Conservation (phyloP, 2,113 vertebrate genomes). For the Xyrauchen texanus region DNA sequence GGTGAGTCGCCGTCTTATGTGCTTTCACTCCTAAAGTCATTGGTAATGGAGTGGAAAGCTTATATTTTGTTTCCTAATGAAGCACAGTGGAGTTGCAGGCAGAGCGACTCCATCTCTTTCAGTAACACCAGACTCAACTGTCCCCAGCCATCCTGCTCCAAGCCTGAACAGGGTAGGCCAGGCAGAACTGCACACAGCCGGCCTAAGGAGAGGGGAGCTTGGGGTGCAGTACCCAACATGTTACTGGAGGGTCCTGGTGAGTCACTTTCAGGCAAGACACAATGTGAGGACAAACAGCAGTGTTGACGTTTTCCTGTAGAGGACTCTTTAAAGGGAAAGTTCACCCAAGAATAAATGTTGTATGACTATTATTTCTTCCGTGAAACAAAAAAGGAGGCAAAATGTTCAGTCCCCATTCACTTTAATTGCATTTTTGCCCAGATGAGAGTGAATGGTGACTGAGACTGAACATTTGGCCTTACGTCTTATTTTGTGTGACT, state of each 20-base stretch:
- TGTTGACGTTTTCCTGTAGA: constrained; percentile 2
- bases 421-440: too few relatives aligned
- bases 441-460: too few relatives aligned
- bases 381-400: too few relatives aligned
- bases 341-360: too few relatives aligned
- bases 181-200: constrained; percentile 37
- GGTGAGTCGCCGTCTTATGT: constrained; percentile 99
- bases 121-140: constrained; percentile 53
- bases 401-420: too few relatives aligned
- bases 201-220: not conserved
- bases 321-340: too few relatives aligned
- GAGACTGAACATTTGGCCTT: too few relatives aligned
- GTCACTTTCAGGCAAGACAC: constrained; percentile 33
- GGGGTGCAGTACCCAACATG: constrained; percentile 6
- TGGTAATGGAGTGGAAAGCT: constrained; percentile 99
- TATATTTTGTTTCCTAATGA: constrained; percentile 99
- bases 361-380: too few relatives aligned
- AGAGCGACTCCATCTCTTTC: constrained; percentile 62
- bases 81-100: constrained; percentile 83
- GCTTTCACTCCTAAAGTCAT: constrained; percentile 99
- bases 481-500: too few relatives aligned
- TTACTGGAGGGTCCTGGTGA: constrained; percentile 56
- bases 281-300: constrained; percentile 12
- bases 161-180: constrained; percentile 31
- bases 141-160: constrained; percentile 63